A percentile compares a stretch with the other conserved stretches of the same genome.
Conservation (phyloP, 1,140 invertebrate species). For the Philopotamus ludificatus region DNA sequence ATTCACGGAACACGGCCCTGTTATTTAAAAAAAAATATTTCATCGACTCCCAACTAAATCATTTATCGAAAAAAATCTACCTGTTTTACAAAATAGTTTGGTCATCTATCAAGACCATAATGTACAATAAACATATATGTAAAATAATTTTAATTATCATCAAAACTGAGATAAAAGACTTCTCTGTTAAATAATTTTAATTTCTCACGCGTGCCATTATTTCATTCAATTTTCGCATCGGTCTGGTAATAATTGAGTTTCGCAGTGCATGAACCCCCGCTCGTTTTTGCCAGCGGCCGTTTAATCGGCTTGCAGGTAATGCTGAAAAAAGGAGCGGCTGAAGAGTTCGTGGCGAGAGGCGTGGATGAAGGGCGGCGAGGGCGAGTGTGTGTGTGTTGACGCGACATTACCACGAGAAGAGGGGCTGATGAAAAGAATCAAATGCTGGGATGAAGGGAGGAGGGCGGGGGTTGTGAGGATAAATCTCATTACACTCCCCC, state of each 20-base stretch:
- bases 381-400: constrained; percentile 5
- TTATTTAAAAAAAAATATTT: not conserved
- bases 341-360: not conserved
- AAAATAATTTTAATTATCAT: no score
- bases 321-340: not conserved
- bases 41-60: not conserved
- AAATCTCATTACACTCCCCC: constrained; percentile 40
- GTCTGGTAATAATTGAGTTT: not conserved
- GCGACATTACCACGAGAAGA: not conserved
- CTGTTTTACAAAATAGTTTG: no score
- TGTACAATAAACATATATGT: no score
- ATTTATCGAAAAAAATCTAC: not conserved
- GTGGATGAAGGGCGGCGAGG: not conserved
- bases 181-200: no score
- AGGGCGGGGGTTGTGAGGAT: constrained; percentile 13
- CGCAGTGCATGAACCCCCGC: not conserved
- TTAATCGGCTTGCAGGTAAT: not conserved
- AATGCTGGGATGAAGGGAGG: no score
- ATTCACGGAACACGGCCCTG: not conserved
- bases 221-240: no score
- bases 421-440: not conserved
- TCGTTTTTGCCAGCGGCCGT: not conserved
- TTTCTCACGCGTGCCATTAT: no score
- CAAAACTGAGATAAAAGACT: no score
- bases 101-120: no score